A percentile compares a stretch with the other conserved stretches of the same genome.
Conservation (phyloP, 2,797 vertebrate genomes). For the Passerculus sandwichensis region DNA sequence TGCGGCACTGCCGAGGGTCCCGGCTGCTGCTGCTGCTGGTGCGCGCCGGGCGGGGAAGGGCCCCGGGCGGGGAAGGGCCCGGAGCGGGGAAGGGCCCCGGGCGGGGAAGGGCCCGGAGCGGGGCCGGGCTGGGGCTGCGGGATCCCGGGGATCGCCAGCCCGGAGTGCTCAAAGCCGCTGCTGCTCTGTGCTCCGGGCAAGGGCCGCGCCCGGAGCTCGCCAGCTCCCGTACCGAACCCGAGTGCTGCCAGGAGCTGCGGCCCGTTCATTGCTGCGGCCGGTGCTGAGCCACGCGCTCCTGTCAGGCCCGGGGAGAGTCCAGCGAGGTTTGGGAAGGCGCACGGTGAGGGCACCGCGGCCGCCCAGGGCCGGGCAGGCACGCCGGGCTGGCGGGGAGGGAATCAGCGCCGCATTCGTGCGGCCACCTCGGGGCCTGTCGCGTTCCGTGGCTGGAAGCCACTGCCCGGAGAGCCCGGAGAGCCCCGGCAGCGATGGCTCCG, state of each 20-base stretch:
- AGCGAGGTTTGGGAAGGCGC: background rate
- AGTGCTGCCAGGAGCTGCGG: background rate
- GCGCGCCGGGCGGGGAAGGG: background rate
- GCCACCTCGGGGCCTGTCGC: background rate
- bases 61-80: too few species aligned
- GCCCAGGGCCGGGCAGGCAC: too few species aligned
- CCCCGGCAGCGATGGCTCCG: too few species aligned
- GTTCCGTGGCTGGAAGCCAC: background rate
- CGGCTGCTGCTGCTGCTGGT: background rate
- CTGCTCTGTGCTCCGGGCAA: background rate
- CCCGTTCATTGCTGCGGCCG: too few species aligned
- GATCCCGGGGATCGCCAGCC: background rate
- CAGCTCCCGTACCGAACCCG: background rate
- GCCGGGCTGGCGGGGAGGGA: background rate
- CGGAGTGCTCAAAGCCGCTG: background rate
- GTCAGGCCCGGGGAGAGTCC: background rate
- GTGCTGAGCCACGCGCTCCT: background rate
- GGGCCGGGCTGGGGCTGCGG: background rate
- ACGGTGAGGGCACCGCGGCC: background rate
- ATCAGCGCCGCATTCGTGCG: background rate
- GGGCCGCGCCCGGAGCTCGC: background rate
- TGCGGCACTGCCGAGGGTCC: background rate
- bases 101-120: background rate
- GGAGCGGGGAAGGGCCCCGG: too few species aligned
- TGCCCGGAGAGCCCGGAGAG: background rate